Evolutionary conservation across 2,797 vertebrate genomes (phyloP).

Genomic region (Nothura maculosa): DNA sequence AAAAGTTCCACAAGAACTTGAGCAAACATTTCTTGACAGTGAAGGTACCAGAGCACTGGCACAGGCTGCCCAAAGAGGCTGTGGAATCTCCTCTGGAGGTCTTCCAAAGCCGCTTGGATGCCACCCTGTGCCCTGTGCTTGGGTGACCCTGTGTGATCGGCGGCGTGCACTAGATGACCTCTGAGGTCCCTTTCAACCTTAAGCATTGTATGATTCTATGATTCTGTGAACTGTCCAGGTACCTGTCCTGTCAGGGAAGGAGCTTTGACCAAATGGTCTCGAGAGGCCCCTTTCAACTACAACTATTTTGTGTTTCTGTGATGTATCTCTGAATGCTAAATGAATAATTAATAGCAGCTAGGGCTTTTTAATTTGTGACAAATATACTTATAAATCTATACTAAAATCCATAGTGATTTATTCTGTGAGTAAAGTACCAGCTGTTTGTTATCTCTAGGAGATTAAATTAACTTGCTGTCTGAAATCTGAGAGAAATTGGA

Average conservation of each 20-base stretch:
- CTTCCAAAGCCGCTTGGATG: too few species aligned
- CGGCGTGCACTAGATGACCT: too few species aligned
- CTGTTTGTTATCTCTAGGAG: neutral
- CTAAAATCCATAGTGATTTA: neutral
- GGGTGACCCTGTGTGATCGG: too few species aligned
- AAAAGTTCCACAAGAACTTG: too few species aligned
- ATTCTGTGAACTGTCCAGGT: neutral
- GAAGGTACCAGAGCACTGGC: too few species aligned
- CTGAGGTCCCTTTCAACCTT: too few species aligned
- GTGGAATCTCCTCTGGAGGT: too few species aligned
- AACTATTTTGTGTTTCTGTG: neutral
- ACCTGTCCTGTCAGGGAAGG: too few species aligned
- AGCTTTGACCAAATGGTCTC: neutral
- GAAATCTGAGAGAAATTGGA: neutral
- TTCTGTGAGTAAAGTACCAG: neutral
- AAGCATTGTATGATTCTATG: too few species aligned
- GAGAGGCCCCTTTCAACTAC: neutral
- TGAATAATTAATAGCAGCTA: neutral
- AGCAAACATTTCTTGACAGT: too few species aligned
- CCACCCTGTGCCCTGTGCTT: too few species aligned
- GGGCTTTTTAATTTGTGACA: neutral
- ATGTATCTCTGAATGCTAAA: neutral
- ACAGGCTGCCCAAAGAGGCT: too few species aligned
- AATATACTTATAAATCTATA: neutral
- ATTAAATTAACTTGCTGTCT: neutral